Percentiles rank a stretch among this genome's conserved stretches.
These are phyloP conservation scores for Poeciliopsis occidentalis DNA, from an alignment of 2,113 vertebrate genomes.

Conservation along the genomic window DNA sequence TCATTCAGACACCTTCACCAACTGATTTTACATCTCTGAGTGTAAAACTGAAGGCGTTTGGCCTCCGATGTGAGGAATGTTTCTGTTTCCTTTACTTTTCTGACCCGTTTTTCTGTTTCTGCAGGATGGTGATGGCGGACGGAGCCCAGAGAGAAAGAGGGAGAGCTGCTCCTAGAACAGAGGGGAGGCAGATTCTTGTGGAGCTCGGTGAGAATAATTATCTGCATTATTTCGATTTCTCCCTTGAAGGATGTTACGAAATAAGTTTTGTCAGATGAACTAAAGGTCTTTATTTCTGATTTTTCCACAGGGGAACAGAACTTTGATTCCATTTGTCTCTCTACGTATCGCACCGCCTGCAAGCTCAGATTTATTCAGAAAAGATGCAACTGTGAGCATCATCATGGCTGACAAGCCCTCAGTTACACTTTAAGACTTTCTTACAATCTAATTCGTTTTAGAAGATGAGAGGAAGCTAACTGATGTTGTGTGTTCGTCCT, in stretches of 20 bases:
- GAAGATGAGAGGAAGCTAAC: neutral
- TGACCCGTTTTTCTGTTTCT: conserved; percentile 5
- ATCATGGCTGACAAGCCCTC: neutral
- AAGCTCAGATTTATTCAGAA: conserved; percentile 96
- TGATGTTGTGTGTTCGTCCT: neutral
- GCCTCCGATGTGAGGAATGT: neutral
- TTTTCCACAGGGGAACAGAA: conserved; percentile 86
- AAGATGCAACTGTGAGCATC: conserved; percentile 92
- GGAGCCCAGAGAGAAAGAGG: conserved; percentile 86
- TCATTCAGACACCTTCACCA: no score
- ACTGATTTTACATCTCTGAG: no score
- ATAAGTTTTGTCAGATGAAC: neutral
- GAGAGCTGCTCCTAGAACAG: conserved; percentile 76
- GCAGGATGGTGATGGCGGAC: conserved; percentile 98
- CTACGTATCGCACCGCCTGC: conserved; percentile 94
- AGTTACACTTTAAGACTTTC: neutral
- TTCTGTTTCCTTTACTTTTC: neutral
- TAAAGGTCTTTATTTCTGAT: neutral
- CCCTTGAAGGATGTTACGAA: neutral
- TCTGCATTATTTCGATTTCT: conserved; percentile 7
- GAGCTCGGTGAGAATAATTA: conserved; percentile 89
- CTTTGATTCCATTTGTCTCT: conserved; percentile 91
- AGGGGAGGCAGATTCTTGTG: conserved; percentile 90
- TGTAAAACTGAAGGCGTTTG: neutral
- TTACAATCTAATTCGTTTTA: neutral